A percentile compares a stretch with the other conserved stretches of the same genome.
Conservation (phyloP, 2,113 vertebrate species). For the Zosterops hypoxanthus region DNA sequence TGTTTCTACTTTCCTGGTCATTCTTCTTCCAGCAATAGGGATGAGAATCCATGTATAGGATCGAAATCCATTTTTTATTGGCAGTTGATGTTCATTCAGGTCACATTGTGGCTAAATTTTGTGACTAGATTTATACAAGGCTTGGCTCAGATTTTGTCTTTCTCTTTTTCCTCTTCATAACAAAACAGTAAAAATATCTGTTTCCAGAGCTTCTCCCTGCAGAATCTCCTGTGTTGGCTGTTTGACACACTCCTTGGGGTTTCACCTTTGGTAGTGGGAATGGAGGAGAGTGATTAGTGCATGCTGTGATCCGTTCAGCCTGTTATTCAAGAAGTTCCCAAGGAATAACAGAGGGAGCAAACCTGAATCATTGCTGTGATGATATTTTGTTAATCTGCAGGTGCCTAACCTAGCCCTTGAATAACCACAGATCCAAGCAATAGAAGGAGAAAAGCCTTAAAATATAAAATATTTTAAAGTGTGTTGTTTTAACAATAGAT, state of each 20-base stretch:
- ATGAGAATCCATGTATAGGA: neutral
- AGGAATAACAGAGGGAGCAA: neutral
- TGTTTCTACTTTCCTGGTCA: neutral
- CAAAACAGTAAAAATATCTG: neutral
- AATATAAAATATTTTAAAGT: neutral
- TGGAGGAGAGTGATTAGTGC: neutral
- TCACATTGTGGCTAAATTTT: neutral
- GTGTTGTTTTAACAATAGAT: neutral
- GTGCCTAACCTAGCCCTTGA: neutral
- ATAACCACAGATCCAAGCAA: neutral
- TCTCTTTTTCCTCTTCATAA: neutral
- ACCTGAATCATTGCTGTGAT: neutral
- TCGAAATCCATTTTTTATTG: neutral
- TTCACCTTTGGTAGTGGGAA: neutral
- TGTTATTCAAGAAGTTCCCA: neutral
- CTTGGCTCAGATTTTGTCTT: neutral
- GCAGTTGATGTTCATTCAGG: neutral
- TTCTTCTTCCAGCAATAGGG: neutral
- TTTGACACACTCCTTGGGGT: neutral
- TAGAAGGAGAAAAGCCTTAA: neutral
- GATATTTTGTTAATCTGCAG: neutral
- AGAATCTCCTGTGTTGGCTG: neutral
- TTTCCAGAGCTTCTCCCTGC: neutral
- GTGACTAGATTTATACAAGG: neutral
- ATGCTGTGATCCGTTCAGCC: neutral